Percentiles rank a stretch among this genome's conserved stretches.
These are phyloP conservation scores for Myotis yumanensis DNA, from an alignment of 2,113 vertebrate genomes.

Conservation along the genomic window DNA sequence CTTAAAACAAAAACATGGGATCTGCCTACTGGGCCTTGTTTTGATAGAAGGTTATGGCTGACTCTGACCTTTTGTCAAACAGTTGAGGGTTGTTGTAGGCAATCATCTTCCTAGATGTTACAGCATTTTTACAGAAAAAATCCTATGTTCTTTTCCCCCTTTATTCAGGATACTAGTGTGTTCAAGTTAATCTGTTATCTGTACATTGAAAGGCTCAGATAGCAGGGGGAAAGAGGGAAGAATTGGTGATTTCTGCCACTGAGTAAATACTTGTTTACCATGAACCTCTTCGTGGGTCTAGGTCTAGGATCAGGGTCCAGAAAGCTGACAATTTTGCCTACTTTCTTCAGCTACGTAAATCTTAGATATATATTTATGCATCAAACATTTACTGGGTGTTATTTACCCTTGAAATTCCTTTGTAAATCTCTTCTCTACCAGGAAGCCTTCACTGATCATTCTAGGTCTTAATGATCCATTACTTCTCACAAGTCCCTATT, in stretches of 20 bases:
- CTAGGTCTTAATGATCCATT: background rate
- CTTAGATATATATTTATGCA: background rate
- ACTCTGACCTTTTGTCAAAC: background rate
- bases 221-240: background rate
- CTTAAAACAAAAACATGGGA: background rate
- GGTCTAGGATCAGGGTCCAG: background rate
- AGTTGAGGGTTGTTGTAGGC: background rate
- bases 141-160: background rate
- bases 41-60: background rate
- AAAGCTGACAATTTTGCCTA: background rate
- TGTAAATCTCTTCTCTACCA: background rate
- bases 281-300: background rate
- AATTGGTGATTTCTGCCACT: fast-evolving
- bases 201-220: background rate
- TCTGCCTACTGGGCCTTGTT: background rate
- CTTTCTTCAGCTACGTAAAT: background rate
- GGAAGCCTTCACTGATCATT: background rate
- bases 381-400: background rate
- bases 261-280: background rate
- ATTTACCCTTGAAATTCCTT: background rate
- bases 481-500: background rate
- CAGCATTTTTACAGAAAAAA: background rate
- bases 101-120: background rate
- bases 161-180: background rate
- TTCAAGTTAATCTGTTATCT: background rate